Evolutionary conservation across 2,888 invertebrate genomes (phyloP), one percentile per base, ranked within the genome.

Genomic region (Sympetrum striolatum): DNA sequence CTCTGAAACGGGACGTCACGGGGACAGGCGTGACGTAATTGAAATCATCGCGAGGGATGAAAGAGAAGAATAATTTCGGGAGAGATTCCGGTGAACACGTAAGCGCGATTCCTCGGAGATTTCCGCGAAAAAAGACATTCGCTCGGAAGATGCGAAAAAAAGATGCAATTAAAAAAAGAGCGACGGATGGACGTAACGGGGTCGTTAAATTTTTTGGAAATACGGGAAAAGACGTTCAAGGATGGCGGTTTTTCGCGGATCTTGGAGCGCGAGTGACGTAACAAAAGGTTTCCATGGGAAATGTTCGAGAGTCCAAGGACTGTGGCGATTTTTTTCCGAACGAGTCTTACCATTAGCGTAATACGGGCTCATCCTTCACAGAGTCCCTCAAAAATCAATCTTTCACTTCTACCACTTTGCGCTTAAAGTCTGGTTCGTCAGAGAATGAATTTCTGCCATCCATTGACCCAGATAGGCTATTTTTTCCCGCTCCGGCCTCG

Each of bases 391-490:
- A 6, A 31, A 73, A 73, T 25, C 73, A 25, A 73, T 73, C 73
- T 73, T 73, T 73, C 73, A 31, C 73, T 73, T 73, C 73, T 73
- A 14, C 25, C 25, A 73, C 73, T 73, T 73, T 73, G 73, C 73
- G 31, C 73, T 64, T 25, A 60, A 39, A 8, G 8, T 15, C 82
- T 86, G 60, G 60, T 86, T 86, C 86, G 64, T 86, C 86, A 86
- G 86, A 60, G 86, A 86, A 86, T 86, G 60, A 58, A 86, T 86
- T 60, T 37, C 60, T 37, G 15, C 86, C 60, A 86, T 31, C 60
- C 86, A 37, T n/a, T 86, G 86, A 86, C 86, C 86, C 86, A 86
- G 86, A 86, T 86, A 53, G 53, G 53, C 53, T 82, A 31, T 35
- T 82, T 82, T 82, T 64, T 64, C 8, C 10, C 60, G 18, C 60